A percentile compares a stretch with the other conserved stretches of the same genome.
These are phyloP conservation scores for Orchesella flavescens DNA, from an alignment of 2,888 invertebrate genomes.

Conservation along the genomic window DNA sequence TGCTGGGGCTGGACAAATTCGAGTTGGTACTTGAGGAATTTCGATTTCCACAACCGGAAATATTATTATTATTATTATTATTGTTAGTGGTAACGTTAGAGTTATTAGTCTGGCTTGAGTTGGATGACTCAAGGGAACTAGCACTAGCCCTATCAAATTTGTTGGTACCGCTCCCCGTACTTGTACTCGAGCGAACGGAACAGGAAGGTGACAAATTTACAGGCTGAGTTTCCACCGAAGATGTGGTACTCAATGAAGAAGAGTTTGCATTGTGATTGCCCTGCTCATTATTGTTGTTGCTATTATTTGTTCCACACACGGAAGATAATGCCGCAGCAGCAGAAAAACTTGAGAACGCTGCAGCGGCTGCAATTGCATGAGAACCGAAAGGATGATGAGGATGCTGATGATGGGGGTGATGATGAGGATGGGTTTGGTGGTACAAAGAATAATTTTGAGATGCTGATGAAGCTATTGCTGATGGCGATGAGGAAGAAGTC, in stretches of 20 bases:
- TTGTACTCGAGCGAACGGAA: slow-evolving; percentile 38
- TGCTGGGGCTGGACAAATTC: slow-evolving; percentile 11
- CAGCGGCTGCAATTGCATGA: slow-evolving; percentile 56
- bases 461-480: neutral
- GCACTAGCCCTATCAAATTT: slow-evolving; percentile 37
- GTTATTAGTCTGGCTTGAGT: slow-evolving; percentile 22
- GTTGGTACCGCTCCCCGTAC: slow-evolving; percentile 30
- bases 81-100: slow-evolving; percentile 4
- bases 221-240: slow-evolving; percentile 43
- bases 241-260: slow-evolving; percentile 22
- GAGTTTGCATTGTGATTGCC: slow-evolving; percentile 5
- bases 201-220: slow-evolving; percentile 57
- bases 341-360: slow-evolving; percentile 64
- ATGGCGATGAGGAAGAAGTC: slow-evolving; percentile 45
- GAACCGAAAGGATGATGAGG: slow-evolving; percentile 28
- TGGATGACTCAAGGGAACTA: slow-evolving; percentile 18
- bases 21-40: neutral
- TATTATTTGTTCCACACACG: slow-evolving; percentile 20
- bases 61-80: neutral
- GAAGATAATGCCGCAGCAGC: slow-evolving; percentile 55
- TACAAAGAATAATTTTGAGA: slow-evolving; percentile 41
- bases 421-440: slow-evolving; percentile 35
- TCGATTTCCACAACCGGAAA: slow-evolving; percentile 21
- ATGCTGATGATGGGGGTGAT: slow-evolving; percentile 32
- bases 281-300: slow-evolving; percentile 9